These are phyloP conservation scores for cattle (Bos taurus) DNA, from an alignment of 2,113 vertebrate genomes.

Conservation along the genomic window ARS-UCD2.0 NC_037338.1:29559001-29559500, in stretches of 20 bases:
- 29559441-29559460: neutral
- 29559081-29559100: neutral
- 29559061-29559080: neutral
- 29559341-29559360: rapidly evolving
- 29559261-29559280: neutral
- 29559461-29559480: neutral
- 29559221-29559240: neutral
- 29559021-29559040: neutral
- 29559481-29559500: neutral
- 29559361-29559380: neutral
- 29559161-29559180: neutral
- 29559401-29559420: neutral
- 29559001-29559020: neutral
- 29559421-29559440: neutral
- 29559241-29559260: neutral
- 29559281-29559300: neutral
- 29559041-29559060: neutral
- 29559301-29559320: neutral
- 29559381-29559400: neutral
- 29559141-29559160: neutral
- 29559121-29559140: rapidly evolving
- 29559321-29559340: neutral
- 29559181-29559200: neutral
- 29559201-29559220: rapidly evolving
- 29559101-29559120: neutral